Evolutionary conservation across 2,113 vertebrate genomes (phyloP), one percentile per base, ranked within the genome.

Genomic region (Cepphus grylle): DNA sequence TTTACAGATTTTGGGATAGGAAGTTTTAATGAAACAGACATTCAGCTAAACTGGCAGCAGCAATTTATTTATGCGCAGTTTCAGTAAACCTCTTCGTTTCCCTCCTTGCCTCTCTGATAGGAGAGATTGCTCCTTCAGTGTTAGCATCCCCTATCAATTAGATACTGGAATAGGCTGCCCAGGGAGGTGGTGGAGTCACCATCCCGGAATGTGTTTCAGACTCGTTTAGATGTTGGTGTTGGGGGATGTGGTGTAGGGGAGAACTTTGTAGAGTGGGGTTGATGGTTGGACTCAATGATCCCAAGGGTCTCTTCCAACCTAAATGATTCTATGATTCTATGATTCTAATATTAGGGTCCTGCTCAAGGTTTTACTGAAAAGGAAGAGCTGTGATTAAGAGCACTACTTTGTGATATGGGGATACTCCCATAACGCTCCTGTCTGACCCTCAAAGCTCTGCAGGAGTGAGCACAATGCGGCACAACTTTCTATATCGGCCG

Each of bases 361-460:
- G 65, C 47, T 81, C 52, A 49, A 32, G 43, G 5, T 72, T 90
- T 47, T 23, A 18, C n/a, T 40, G 56, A 12, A 47, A 36, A 65
- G 40, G 42, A 67, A 45, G 73, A 38, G 15, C 27, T 30, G 40
- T 49, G 65, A n/a, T 43, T 55, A 23, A 71, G 67, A 47, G 17
- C 30, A 47, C 1, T 26, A 6, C 11, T 25, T 59, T 78, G 32
- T 62, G 70, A 10, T 7, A 9, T 5, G 15, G 25, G 34, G 26
- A 19, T 21, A 12, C 5, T 65, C 23, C 81, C 34, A 15, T 5
- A n/a, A 7, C 8, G 42, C 42, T 83, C 53, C 45, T 45, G 36
- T 45, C 13, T 2, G 29, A 15, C 11, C 14, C 58, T 29, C 0
- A 0, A 25, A 61, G 61, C 11, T 36, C 58, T 3, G 3, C 42